Evolutionary conservation across 2,113 vertebrate species (phyloP).

Genomic region (Ahaetulla prasina): DNA sequence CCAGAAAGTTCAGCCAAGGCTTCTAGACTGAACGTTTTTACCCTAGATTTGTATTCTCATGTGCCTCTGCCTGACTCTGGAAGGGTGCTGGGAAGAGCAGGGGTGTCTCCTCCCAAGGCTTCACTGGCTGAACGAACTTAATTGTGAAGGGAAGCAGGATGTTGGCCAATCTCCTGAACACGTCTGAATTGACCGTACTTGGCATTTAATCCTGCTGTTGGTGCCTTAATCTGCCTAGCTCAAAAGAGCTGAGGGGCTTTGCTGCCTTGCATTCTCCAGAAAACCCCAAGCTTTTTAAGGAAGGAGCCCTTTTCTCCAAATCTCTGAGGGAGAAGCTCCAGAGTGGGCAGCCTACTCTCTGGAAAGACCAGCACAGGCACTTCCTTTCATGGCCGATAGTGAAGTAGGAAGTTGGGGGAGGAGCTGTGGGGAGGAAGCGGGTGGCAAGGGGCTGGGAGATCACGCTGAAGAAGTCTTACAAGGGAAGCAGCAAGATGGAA

Average conservation of each 20-base stretch:
- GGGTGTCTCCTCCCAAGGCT: background rate
- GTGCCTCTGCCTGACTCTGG: background rate
- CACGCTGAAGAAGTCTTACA: background rate
- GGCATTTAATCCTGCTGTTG: background rate
- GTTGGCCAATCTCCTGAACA: slow-evolving; percentile 37
- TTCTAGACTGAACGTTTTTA: background rate
- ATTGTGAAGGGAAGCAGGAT: slow-evolving; percentile 1
- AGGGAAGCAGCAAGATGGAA: background rate
- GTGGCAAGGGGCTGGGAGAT: background rate
- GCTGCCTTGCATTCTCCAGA: background rate
- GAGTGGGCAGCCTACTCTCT: background rate
- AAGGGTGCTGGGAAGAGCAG: background rate
- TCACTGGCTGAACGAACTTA: background rate
- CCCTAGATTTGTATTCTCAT: background rate
- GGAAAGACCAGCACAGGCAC: slow-evolving; percentile 38
- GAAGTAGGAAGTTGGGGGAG: slow-evolving; percentile 70
- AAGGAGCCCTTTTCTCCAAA: background rate
- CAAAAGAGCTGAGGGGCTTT: background rate
- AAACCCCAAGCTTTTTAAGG: background rate
- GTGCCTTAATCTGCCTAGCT: background rate
- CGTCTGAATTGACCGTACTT: slow-evolving; percentile 25
- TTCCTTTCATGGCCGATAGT: background rate
- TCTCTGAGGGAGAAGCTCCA: rapidly evolving
- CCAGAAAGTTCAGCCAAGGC: background rate
- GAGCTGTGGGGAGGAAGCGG: slow-evolving; percentile 42